Evolutionary conservation across 2,797 vertebrate genomes (phyloP).

Genomic region (Moxostoma hubbsi): DNA sequence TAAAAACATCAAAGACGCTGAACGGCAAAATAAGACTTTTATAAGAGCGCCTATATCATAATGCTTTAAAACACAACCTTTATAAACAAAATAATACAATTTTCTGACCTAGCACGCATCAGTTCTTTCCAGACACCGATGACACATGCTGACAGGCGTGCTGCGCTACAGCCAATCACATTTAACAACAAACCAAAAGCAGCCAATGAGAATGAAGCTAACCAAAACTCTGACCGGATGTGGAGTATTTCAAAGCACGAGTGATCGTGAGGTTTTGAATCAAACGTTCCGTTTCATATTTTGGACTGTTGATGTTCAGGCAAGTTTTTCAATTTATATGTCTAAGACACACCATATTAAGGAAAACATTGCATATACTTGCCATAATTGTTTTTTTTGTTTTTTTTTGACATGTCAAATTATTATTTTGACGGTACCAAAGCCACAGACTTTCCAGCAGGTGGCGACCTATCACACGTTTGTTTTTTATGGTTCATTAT

Average conservation of each 20-base stretch:
- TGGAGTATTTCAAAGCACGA: neutral
- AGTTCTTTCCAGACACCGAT: constrained; percentile 51
- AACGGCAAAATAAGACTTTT: neutral
- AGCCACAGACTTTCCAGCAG: neutral
- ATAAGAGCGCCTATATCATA: neutral
- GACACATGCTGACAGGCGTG: constrained; percentile 56
- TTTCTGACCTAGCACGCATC: constrained; percentile 78
- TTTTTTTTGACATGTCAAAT: neutral
- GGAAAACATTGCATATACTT: no score
- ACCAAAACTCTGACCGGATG: constrained; percentile 8
- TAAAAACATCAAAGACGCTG: no score
- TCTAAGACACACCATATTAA: neutral
- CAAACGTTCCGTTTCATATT: constrained; percentile 41
- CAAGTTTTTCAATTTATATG: neutral
- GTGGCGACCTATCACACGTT: constrained; percentile 7
- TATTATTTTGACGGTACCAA: neutral
- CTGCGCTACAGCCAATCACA: constrained; percentile 67
- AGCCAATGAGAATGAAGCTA: constrained; percentile 67
- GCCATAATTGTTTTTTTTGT: neutral
- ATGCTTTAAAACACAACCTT: neutral
- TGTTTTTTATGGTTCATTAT: neutral
- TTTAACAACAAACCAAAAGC: constrained; percentile 58
- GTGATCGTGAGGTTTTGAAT: neutral
- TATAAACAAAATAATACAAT: neutral
- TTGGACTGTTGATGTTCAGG: neutral